Conservation (phyloP, 2,888 invertebrate species). For the Exocentrus adspersus region DNA sequence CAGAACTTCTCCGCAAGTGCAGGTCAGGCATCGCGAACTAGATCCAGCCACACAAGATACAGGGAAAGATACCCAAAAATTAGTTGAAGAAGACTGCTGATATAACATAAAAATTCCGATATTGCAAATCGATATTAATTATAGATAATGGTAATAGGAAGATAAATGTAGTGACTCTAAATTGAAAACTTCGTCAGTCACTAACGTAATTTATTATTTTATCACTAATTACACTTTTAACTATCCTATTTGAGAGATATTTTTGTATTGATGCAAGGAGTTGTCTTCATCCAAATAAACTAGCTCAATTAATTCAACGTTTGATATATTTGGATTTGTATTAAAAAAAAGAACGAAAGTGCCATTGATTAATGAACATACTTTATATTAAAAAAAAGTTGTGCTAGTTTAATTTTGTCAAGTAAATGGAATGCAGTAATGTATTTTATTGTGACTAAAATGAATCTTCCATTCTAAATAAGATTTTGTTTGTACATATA, state of each 20-base stretch:
- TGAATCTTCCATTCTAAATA: constrained; percentile 51
- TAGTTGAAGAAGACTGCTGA: constrained; percentile 88
- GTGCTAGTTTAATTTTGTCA: constrained; percentile 37
- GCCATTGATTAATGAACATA: constrained; percentile 43
- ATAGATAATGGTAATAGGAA: constrained; percentile 43
- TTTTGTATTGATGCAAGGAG: constrained; percentile 45
- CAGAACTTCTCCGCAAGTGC: constrained; percentile 77
- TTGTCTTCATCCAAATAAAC: constrained; percentile 26
- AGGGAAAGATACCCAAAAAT: constrained; percentile 90
- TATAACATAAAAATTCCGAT: constrained; percentile 55
- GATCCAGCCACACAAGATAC: constrained; percentile 86
- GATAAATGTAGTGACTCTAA: constrained; percentile 27
- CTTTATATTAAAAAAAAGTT: constrained; percentile 28
- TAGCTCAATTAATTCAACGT: constrained; percentile 19
- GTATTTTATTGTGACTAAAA: constrained; percentile 31
- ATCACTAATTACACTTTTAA: constrained; percentile 1
- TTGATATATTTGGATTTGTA: constrained; percentile 28
- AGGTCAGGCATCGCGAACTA: constrained; percentile 79
- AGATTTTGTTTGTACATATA: constrained; percentile 56
- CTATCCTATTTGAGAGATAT: constrained; percentile 31
- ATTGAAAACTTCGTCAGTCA: constrained; percentile 35
- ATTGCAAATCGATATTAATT: constrained; percentile 51
- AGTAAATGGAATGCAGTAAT: constrained; percentile 24
- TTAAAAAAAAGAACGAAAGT: constrained; percentile 37
- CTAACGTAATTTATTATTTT: constrained; percentile 39